Base-by-base conservation (phyloP, 37 sponge, comb jelly and placozoan species). In the Halichondria panicea region DNA sequence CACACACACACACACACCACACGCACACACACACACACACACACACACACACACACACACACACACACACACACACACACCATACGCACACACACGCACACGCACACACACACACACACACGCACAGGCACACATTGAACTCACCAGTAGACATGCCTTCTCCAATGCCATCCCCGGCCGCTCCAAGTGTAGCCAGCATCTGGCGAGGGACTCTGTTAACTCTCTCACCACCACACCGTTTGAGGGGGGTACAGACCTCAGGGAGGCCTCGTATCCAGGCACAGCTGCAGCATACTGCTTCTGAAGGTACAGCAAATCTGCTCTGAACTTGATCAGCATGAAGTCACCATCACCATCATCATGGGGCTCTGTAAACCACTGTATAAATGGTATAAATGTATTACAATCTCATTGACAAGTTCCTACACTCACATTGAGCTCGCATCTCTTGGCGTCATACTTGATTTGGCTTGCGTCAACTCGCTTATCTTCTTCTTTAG, bases 321-420 rank as follows among this genome's bases (percentile, higher is more conserved):
- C 83, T 42, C 66, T 54, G 75, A 45, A 74, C 75, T 82, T 82
- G 63, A 68, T 31, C n/a, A 66, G 8, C 75, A 74, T 73, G 75
- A 66, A 64, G 4, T 43, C 48, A 8, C 52, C n/a, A 50, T 70
- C 72, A 71, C 46, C 32, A n/a, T 36, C 37, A 25, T 59, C 40
- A n/a, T 28, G 12, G 44, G 18, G 9, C 43, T 41, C 43, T 44
- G 43, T n/a, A 41, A 58, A 60, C 61, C 74, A 60, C 74, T 60
- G 37, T 18, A 68, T 5, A 43, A 41, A 7, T 45, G 44, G 36
- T 9, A 22, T 35, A 8, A 1, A 33, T 21, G 19, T 12, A 28
- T 6, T 22, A 28, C 54, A 52, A 22, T 4, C 69, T 13, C 27
- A 8, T 45, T 19, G 28, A 12, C 12, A 3, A 70, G 8, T 18